These are phyloP conservation scores for Odontocerum albicorne DNA, from an alignment of 2,888 invertebrate species.

Conservation along the genomic window DNA sequence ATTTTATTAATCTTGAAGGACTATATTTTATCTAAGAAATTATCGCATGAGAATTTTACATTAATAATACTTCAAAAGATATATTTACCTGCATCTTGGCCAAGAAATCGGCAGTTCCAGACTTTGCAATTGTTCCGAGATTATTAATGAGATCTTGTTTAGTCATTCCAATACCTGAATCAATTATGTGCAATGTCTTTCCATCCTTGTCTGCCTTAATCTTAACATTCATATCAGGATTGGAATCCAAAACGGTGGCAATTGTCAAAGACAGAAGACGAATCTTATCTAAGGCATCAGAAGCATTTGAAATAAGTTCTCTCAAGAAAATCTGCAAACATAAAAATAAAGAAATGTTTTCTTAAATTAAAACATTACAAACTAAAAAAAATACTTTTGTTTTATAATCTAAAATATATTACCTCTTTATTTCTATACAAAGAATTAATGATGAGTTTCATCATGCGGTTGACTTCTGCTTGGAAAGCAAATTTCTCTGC, in stretches of 20 bases:
- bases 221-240: conserved; percentile 83
- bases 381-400: not conserved
- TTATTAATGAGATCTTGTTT: conserved; percentile 91
- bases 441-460: conserved; percentile 99
- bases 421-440: conserved; percentile 98
- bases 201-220: conserved; percentile 93
- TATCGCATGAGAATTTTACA: too few relatives aligned
- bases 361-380: not conserved
- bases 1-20: too few relatives aligned
- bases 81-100: conserved; percentile 79
- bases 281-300: conserved; percentile 98
- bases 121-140: conserved; percentile 97
- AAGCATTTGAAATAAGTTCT: conserved; percentile 98
- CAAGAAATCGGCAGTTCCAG: conserved; percentile 95
- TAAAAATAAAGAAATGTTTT: conserved; percentile 17
- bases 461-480: conserved; percentile 99
- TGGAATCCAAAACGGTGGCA: conserved; percentile 72
- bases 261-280: conserved; percentile 90
- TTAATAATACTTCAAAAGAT: too few relatives aligned
- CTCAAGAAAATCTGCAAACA: conserved; percentile 83
- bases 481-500: conserved; percentile 91
- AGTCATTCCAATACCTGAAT: conserved; percentile 98
- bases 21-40: too few relatives aligned
- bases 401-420: too few relatives aligned
- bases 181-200: conserved; percentile 89